Conservation (phyloP, 35 echinoderm and acorn worm species). For the Amphiura filiformis region DNA sequence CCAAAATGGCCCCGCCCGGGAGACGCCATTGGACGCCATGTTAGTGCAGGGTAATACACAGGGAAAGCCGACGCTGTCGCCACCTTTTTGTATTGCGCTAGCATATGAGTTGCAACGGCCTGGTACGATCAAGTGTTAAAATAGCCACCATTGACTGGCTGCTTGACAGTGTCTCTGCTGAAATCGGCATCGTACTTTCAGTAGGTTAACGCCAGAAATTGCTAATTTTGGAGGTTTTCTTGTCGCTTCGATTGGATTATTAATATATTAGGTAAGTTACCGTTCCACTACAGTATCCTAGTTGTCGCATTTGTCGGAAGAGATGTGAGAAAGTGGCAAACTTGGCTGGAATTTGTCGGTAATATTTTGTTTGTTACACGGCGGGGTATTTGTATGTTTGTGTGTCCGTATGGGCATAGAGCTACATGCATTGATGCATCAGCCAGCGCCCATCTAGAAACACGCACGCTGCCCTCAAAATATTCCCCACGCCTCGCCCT, state of each 20-base stretch:
- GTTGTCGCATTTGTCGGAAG: not conserved
- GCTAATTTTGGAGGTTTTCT: not conserved
- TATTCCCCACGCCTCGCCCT: not conserved
- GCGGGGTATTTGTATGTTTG: not conserved
- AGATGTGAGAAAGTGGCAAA: not conserved
- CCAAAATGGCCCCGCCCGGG: no score
- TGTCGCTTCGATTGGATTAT: not conserved
- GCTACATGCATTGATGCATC: not conserved
- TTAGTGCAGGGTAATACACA: no score
- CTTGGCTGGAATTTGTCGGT: not conserved
- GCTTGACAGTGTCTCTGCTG: conserved; percentile 6
- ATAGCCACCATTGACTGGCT: conserved; percentile 13
- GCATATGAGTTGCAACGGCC: no score
- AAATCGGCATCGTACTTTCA: not conserved
- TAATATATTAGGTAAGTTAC: not conserved
- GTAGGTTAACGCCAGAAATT: not conserved
- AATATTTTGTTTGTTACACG: not conserved
- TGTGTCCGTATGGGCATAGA: not conserved
- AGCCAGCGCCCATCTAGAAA: conserved; percentile 6
- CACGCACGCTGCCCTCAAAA: conserved; percentile 6
- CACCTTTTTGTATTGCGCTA: no score
- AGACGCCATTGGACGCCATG: no score
- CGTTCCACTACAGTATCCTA: not conserved
- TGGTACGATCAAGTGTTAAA: not conserved
- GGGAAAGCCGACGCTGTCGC: no score